phyloP scores from a whole-genome alignment of 2,888 invertebrate genomes.

The Mythimna lalbum region DNA sequence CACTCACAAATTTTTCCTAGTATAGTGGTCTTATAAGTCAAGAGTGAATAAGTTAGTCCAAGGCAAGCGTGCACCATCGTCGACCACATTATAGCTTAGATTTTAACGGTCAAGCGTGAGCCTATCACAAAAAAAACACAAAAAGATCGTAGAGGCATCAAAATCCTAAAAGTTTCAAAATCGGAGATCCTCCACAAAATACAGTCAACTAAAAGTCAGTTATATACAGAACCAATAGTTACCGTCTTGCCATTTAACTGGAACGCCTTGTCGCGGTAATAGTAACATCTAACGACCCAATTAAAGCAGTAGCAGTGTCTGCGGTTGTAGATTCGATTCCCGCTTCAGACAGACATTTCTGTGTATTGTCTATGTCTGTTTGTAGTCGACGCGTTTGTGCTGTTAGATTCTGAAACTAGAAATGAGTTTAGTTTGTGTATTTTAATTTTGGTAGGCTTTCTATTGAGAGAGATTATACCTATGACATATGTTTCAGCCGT shows the following conservation, averaged over 20 bases:
- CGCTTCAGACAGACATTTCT: conserved; percentile 23
- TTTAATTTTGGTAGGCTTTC: no score
- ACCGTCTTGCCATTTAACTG: neutral
- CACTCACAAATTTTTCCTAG: no score
- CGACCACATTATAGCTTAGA: no score
- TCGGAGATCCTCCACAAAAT: neutral
- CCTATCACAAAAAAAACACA: no score
- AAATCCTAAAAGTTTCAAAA: no score
- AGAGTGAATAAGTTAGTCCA: no score
- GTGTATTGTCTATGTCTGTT: conserved; percentile 5
- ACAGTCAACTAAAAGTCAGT: neutral
- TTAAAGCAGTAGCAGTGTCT: conserved; percentile 32
- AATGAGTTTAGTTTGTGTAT: neutral
- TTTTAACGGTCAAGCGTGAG: no score
- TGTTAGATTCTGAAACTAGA: conserved; percentile 1
- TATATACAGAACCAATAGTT: neutral
- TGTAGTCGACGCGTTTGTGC: conserved; percentile 3
- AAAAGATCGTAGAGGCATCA: neutral
- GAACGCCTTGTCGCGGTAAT: neutral
- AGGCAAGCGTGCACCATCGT: no score
- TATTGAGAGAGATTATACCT: no score
- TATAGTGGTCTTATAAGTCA: no score
- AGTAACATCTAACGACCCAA: conserved; percentile 47
- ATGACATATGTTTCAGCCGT: no score
- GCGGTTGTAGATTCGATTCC: conserved; percentile 43